A percentile compares a stretch with the other conserved stretches of the same genome.
Evolutionary conservation across 2,797 vertebrate species (phyloP).

Genomic region (Phataginus tetradactyla): DNA sequence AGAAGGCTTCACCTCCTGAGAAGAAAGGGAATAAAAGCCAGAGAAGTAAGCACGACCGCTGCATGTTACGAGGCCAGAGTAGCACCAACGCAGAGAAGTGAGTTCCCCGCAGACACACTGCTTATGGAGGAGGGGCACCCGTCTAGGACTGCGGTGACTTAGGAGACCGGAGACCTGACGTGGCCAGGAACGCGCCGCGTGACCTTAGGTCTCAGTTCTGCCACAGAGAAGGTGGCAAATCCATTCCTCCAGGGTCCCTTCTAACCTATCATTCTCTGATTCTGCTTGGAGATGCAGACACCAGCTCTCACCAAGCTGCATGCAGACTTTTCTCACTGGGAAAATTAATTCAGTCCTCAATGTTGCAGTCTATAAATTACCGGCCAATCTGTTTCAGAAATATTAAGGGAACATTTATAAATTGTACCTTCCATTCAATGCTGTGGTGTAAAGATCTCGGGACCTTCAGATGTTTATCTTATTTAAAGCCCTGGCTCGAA

Average conservation of each 20-base stretch:
- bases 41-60: not conserved
- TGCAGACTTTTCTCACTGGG: conserved; percentile 38
- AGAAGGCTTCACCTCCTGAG: not conserved
- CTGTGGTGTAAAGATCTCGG: conserved; percentile 66
- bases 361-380: conserved; percentile 80
- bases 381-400: conserved; percentile 79
- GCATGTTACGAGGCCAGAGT: not conserved
- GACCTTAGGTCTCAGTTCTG: conserved; percentile 30
- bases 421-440: conserved; percentile 71
- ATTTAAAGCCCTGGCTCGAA: conserved; percentile 65
- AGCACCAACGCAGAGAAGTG: not conserved
- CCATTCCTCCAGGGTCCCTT: not conserved
- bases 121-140: not conserved
- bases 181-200: not conserved
- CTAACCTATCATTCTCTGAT: not conserved
- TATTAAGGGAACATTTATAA: conserved; percentile 82
- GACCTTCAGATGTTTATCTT: conserved; percentile 74
- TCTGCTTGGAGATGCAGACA: not conserved
- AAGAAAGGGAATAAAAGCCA: not conserved
- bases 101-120: not conserved
- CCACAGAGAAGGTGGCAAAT: not conserved
- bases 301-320: not conserved
- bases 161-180: not conserved
- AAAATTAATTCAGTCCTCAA: conserved; percentile 79
- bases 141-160: no score